Conservation (phyloP, 2,888 invertebrate species). For the Griposia aprilina region DNA sequence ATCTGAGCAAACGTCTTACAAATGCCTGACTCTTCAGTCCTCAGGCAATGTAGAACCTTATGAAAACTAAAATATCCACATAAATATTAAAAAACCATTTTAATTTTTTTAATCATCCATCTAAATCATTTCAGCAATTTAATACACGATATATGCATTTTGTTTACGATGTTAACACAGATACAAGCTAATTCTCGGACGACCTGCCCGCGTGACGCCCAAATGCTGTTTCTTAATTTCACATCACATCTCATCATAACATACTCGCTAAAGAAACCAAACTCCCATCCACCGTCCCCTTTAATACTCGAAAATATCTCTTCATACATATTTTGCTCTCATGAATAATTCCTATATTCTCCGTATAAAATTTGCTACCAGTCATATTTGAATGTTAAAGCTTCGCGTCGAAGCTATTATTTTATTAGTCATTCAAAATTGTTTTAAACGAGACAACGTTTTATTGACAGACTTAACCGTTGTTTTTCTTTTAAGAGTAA, state of each 20-base stretch:
- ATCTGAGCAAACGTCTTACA: not conserved
- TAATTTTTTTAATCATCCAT: not conserved
- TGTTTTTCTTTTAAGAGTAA: slow-evolving; percentile 50
- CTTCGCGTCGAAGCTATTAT: slow-evolving; percentile 50
- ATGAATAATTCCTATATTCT: slow-evolving; percentile 83
- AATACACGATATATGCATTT: slow-evolving; percentile 35
- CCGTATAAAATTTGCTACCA: slow-evolving; percentile 61
- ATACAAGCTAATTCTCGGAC: slow-evolving; percentile 39
- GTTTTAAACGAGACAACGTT: slow-evolving; percentile 41
- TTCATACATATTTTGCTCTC: slow-evolving; percentile 81
- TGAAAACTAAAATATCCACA: not conserved
- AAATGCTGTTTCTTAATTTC: slow-evolving; percentile 62
- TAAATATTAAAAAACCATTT: slow-evolving; percentile 1
- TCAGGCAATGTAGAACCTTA: not conserved
- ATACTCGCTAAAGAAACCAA: slow-evolving; percentile 68
- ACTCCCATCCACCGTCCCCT: slow-evolving; percentile 63
- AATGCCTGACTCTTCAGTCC: not conserved
- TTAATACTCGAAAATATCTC: slow-evolving; percentile 74
- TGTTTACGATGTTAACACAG: slow-evolving; percentile 51
- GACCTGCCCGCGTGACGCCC: slow-evolving; percentile 24
- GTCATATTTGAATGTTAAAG: slow-evolving; percentile 66
- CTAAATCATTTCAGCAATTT: slow-evolving; percentile 24
- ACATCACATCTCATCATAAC: slow-evolving; percentile 56
- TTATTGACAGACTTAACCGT: slow-evolving; percentile 44
- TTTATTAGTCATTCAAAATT: slow-evolving; percentile 49